Base-by-base conservation (phyloP, 2,888 invertebrate genomes). In the Amitus sp. region DNA sequence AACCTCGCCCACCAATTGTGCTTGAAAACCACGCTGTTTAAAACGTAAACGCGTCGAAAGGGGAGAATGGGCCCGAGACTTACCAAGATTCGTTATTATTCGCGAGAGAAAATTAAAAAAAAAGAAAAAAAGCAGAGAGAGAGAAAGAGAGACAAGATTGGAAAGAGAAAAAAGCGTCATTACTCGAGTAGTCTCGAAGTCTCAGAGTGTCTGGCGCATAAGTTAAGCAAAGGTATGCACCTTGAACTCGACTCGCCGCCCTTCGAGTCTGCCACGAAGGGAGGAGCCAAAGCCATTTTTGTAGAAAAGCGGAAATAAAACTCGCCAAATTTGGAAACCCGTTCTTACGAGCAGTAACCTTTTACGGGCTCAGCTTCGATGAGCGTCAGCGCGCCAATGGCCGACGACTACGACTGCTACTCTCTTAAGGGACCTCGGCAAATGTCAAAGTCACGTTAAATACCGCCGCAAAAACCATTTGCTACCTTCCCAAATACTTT, bases 251-350 rank as follows among this genome's bases (percentile, higher is more conserved):
- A 57, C 65, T 61, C 37, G 52, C 59, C 60, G 60, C 62, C 64
- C 59, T 65, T 64, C 59, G 54, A 52, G 40, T 47, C 52, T 51
- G 62, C 37, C 50, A 37, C 49, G 28, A 60, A 67, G 66, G 66
- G 71, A 67, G 71, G 72, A 74, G 63, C 58, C 58, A 65, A 65
- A 62, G 70, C 72, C 70, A 75, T 75, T 75, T 75, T 75, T 70
- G 70, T 70, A 58, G 66, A 67, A 65, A 62, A 65, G 47, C 49
- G 42, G 61, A 65, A 70, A 69, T 73, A 74, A 74, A 69, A 67
- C 62, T 46, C 64, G 65, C 78, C 78, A 75, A 78, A 75, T 80
- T 80, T 77, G 80, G 80, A 78, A 80, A 76, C 73, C 70, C 69
- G 76, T 60, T 69, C 47, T 65, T 65, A 63, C n/a, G n/a, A 57